These are phyloP conservation scores for Hedya salicella DNA, from an alignment of 2,888 invertebrate species.

Conservation along the genomic window DNA sequence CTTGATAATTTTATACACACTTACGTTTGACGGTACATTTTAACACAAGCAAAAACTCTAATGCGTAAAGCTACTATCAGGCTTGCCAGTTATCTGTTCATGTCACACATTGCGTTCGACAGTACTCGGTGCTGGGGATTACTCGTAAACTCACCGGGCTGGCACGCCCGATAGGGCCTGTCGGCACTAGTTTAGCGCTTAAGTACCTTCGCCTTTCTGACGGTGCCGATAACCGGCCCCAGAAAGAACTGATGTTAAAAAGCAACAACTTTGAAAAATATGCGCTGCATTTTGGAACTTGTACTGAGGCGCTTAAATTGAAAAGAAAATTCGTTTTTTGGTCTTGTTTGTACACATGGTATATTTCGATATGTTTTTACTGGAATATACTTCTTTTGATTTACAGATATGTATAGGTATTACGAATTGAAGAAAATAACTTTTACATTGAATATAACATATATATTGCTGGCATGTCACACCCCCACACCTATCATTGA, in stretches of 20 bases:
- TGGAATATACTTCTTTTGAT: too few species aligned
- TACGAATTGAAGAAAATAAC: too few species aligned
- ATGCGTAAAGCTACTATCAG: conserved; percentile 31
- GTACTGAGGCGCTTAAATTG: not conserved
- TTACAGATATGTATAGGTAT: too few species aligned
- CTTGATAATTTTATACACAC: too few species aligned
- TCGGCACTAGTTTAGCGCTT: conserved; percentile 59
- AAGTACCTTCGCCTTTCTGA: conserved; percentile 62
- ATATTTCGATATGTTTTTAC: too few species aligned
- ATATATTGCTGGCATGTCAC: too few species aligned
- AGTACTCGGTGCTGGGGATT: conserved; percentile 49
- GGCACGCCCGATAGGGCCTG: conserved; percentile 57
- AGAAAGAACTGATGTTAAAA: conserved; percentile 19
- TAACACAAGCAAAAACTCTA: not conserved
- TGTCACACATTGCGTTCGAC: conserved; percentile 46
- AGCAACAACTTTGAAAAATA: not conserved
- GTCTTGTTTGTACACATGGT: too few species aligned
- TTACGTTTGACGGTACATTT: not conserved
- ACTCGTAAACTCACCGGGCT: conserved; percentile 48
- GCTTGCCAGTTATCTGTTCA: conserved; percentile 48
- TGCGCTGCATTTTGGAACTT: not conserved
- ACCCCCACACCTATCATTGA: too few species aligned
- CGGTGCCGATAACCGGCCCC: conserved; percentile 51
- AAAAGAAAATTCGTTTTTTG: not conserved
- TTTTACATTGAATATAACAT: too few species aligned